phyloP scores from a whole-genome alignment of 2,797 vertebrate genomes.

The Coilia nasus region DNA sequence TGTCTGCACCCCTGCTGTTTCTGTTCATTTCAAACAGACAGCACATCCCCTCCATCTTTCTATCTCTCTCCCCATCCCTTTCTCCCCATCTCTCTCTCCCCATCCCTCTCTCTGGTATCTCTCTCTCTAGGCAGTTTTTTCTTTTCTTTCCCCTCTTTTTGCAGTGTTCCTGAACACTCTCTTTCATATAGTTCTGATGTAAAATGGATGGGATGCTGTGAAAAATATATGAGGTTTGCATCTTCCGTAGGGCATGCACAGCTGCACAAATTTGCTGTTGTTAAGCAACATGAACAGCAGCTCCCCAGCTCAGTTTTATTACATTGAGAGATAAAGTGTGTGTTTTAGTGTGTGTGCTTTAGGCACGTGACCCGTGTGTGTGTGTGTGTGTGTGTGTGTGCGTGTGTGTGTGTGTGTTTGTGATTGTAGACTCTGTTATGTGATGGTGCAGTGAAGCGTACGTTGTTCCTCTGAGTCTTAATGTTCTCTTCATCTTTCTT shows the following conservation, averaged over 20 bases:
- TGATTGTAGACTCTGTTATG: background rate
- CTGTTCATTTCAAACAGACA: background rate
- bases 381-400: background rate
- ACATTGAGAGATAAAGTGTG: background rate
- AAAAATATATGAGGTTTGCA: background rate
- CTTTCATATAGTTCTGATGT: background rate
- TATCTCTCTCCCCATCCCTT: background rate
- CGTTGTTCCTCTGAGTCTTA: background rate
- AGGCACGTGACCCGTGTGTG: background rate
- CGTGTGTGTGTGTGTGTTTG: background rate
- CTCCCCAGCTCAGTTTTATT: background rate
- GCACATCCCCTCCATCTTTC: background rate
- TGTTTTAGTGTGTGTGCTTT: background rate
- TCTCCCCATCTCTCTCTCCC: background rate
- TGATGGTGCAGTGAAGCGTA: background rate
- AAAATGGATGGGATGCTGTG: conserved; percentile 1
- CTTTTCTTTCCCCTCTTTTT: background rate
- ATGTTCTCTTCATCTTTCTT: background rate
- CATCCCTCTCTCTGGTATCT: background rate
- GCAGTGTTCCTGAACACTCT: background rate
- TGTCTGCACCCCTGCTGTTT: background rate
- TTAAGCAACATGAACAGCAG: background rate
- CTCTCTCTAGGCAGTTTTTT: background rate
- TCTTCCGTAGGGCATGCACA: background rate
- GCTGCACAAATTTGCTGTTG: background rate